These are phyloP conservation scores for Incurvaria masculella DNA, from an alignment of 2,888 invertebrate genomes.

Conservation along the genomic window DNA sequence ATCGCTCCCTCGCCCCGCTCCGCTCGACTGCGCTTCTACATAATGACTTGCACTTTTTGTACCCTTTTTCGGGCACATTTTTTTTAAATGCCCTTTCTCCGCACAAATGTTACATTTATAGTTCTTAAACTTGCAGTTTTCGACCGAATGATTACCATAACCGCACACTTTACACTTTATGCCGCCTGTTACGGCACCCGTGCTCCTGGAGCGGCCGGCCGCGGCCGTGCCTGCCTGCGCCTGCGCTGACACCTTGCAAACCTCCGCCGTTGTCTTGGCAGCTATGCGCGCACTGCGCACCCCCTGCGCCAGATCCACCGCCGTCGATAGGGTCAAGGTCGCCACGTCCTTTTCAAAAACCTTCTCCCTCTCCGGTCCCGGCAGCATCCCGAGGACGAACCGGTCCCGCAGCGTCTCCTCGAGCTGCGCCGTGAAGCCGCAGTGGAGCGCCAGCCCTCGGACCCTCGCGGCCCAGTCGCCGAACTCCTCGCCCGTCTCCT, in stretches of 20 bases:
- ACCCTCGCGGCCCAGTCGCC: too few species aligned
- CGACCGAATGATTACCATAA: conserved; percentile 14
- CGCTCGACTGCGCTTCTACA: conserved; percentile 9
- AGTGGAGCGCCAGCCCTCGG: too few species aligned
- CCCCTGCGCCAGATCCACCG: neutral
- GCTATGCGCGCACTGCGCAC: too few species aligned
- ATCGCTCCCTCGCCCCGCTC: conserved; percentile 11
- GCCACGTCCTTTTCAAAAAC: too few species aligned
- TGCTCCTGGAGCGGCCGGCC: neutral
- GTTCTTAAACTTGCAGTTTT: conserved; percentile 16
- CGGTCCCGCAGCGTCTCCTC: too few species aligned
- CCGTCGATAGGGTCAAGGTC: too few species aligned
- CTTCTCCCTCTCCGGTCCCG: too few species aligned
- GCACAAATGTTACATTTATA: conserved; percentile 17
- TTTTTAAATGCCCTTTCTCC: conserved; percentile 13
- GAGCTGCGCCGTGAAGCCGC: too few species aligned
- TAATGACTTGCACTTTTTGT: conserved; percentile 2
- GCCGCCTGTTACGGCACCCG: neutral
- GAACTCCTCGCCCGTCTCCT: too few species aligned
- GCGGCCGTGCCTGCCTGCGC: neutral
- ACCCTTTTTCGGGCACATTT: too few species aligned
- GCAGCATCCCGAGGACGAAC: too few species aligned
- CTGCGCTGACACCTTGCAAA: neutral
- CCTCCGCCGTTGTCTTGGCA: neutral
- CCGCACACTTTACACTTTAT: conserved; percentile 19